A percentile compares a stretch with the other conserved stretches of the same genome.
Conservation (phyloP, 2,888 invertebrate genomes). For the Tipula unca region DNA sequence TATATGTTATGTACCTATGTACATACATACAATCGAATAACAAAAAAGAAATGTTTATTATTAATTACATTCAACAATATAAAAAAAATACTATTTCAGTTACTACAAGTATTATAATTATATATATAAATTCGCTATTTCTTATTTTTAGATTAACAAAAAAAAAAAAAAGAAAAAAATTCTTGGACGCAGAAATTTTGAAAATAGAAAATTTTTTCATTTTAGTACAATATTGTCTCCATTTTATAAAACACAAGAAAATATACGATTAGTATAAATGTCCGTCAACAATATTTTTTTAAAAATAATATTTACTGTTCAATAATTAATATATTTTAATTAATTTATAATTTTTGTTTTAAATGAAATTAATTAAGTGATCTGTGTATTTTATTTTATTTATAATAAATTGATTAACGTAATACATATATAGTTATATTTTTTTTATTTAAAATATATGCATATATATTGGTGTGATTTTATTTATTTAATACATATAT, state of each 20-base stretch:
- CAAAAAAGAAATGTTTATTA: background rate
- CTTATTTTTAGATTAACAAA: background rate
- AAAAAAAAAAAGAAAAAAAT: background rate
- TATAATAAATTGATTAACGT: background rate
- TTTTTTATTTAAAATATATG: background rate
- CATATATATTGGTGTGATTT: background rate
- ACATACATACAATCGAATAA: background rate
- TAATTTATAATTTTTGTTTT: background rate
- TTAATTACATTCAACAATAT: background rate
- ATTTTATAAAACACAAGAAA: background rate
- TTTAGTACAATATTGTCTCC: background rate
- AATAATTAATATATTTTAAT: background rate
- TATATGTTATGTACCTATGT: too few species aligned
- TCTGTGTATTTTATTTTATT: background rate
- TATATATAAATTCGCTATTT: background rate
- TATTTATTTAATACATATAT: background rate
- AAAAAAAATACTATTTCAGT: background rate
- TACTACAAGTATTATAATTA: background rate
- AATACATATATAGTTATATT: background rate
- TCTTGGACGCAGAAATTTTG: conserved; percentile 8
- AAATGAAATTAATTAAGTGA: background rate
- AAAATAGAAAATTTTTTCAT: background rate
- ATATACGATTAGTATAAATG: background rate
- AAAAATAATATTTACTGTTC: background rate
- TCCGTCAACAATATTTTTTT: background rate